A percentile compares a stretch with the other conserved stretches of the same genome.
phyloP scores from a whole-genome alignment of 2,113 vertebrate genomes.

The Manacus vitellinus region DNA sequence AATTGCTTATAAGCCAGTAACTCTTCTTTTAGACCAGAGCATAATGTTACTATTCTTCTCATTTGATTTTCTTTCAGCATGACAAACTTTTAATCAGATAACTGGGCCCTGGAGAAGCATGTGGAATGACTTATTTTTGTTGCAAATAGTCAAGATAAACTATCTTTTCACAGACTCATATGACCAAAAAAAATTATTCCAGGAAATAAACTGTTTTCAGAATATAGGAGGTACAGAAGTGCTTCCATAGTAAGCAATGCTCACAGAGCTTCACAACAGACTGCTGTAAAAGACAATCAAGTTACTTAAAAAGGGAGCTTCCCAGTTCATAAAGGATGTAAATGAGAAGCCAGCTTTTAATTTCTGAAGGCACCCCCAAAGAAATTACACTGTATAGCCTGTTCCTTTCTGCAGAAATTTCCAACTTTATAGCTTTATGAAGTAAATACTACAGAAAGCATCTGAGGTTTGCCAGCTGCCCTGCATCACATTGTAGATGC shows the following conservation, averaged over 20 bases:
- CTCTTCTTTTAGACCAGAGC: not conserved
- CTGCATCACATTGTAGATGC: not conserved
- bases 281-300: not conserved
- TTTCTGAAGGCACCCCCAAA: not conserved
- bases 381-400: not conserved
- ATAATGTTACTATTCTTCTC: not conserved
- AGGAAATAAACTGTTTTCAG: not conserved
- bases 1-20: not conserved
- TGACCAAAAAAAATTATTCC: not conserved
- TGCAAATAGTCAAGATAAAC: not conserved
- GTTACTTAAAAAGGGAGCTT: not conserved
- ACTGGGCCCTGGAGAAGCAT: not conserved
- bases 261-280: not conserved
- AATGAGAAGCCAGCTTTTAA: not conserved
- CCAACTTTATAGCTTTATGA: not conserved
- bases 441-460: not conserved
- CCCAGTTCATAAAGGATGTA: not conserved
- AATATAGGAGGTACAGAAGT: not conserved
- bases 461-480: not conserved
- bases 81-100: not conserved
- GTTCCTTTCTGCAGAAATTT: not conserved
- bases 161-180: not conserved
- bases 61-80: not conserved
- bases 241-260: not conserved
- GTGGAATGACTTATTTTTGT: not conserved